Base-by-base conservation (phyloP, 2,113 vertebrate species). In the Chamaea fasciata region DNA sequence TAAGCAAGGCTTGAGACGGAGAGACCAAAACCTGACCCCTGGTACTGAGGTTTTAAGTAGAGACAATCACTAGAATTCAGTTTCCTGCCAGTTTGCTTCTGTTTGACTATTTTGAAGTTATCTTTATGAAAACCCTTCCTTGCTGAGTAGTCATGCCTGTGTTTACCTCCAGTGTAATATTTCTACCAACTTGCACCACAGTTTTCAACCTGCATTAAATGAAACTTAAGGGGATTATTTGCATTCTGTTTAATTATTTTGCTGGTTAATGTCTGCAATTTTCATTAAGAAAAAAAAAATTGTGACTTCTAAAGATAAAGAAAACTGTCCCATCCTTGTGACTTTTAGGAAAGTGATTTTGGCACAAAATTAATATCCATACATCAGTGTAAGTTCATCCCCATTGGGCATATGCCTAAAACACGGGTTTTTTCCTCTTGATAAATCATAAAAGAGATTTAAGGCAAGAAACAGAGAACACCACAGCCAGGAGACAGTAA, bases 291-390 rank as follows among this genome's bases (percentile, higher is more conserved):
- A 76, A 83, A 63, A 53, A 70, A 74, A 2, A 1, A 4, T 23
- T 77, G 10, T 12, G 3, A 79, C 60, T 76, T 69, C 22, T 46
- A 89, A 86, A 78, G n/a, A 27, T 62, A 89, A 59, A 74, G 9
- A 87, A 82, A 75, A 64, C 5, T 0, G 0, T 35, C 16, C 15
- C 2, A 0, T 78, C 12, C 73, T 88, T 46, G 10, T 80, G 26
- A 70, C 39, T 63, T 47, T 68, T 68, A 56, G 14, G 18, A 87
- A 74, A 74, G 41, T 18, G 21, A 28, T 13, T 83, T 86, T 59
- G 75, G 23, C n/a, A 60, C 28, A 87, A 85, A 86, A 49, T 41
- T 49, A 30, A n/a, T 77, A 63, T 9, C 0, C 1, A 33, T 63
- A 63, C 17, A 81, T 5, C 7, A 94, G 35, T 12, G 6, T 35